Percentiles rank a stretch among this genome's conserved stretches.
These are phyloP conservation scores for Corythornis vintsioides DNA, from an alignment of 2,113 vertebrate species.

Conservation along the genomic window DNA sequence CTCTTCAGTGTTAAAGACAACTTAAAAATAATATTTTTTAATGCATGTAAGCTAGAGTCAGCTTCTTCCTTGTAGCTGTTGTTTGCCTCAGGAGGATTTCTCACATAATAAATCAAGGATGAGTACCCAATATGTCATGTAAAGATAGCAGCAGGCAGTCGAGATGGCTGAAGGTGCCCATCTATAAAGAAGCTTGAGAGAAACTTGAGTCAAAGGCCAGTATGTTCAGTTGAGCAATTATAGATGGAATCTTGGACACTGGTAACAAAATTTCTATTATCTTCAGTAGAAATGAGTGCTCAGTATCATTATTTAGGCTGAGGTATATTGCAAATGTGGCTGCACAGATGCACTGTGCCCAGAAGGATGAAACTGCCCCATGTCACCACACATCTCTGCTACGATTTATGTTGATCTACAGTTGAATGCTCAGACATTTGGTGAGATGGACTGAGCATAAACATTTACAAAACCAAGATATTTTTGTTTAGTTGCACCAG, in stretches of 20 bases:
- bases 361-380: neutral
- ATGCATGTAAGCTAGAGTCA: too few relatives aligned
- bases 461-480: neutral
- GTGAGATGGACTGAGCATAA: neutral
- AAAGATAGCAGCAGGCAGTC: too few relatives aligned
- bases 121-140: too few relatives aligned
- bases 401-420: neutral
- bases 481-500: neutral
- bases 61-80: too few relatives aligned
- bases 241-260: neutral
- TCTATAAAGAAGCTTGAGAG: too few relatives aligned
- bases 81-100: too few relatives aligned
- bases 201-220: too few relatives aligned
- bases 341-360: accelerated
- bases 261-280: neutral
- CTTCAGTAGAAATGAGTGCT: neutral
- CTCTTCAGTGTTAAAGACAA: too few relatives aligned
- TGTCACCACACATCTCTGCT: neutral
- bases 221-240: neutral
- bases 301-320: neutral
- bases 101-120: too few relatives aligned
- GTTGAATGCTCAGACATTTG: neutral
- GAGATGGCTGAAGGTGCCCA: too few relatives aligned
- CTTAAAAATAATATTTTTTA: too few relatives aligned
- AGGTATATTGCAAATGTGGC: neutral